Conservation (phyloP, 1,140 invertebrate species). For the Orchesella cincta region DNA sequence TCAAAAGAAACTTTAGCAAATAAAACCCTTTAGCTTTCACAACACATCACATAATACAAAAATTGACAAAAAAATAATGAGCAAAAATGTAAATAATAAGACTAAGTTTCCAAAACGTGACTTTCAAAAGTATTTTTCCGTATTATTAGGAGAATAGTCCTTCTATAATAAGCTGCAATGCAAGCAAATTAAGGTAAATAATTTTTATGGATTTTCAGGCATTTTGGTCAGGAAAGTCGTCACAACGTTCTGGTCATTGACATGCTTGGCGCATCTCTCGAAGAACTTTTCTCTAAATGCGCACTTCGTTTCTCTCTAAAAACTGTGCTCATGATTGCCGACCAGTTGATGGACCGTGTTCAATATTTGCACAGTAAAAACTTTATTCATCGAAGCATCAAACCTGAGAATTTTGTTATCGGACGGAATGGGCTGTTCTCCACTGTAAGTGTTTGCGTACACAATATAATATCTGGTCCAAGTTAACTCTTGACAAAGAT, state of each 20-base stretch:
- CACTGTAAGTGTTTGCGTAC: neutral
- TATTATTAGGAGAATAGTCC: too few relatives aligned
- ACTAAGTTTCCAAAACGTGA: too few relatives aligned
- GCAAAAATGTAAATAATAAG: too few relatives aligned
- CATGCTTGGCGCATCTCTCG: conserved; percentile 65
- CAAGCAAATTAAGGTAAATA: too few relatives aligned
- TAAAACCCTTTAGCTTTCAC: too few relatives aligned
- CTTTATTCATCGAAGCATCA: conserved; percentile 66
- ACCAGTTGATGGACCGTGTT: conserved; percentile 61
- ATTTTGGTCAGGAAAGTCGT: conserved; percentile 26
- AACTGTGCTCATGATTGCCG: conserved; percentile 68
- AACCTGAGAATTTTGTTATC: conserved; percentile 71
- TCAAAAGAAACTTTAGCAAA: too few relatives aligned
- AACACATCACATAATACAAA: too few relatives aligned
- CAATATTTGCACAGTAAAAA: conserved; percentile 67
- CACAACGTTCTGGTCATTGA: conserved; percentile 63
- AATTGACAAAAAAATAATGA: too few relatives aligned
- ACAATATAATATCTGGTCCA: too few relatives aligned
- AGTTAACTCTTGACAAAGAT: too few relatives aligned
- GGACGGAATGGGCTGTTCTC: conserved; percentile 18
- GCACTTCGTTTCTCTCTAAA: conserved; percentile 66
- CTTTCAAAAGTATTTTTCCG: too few relatives aligned
- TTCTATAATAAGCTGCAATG: too few relatives aligned
- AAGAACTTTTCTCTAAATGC: conserved; percentile 71
- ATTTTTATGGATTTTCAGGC: conserved; percentile 5